Conservation (phyloP, 2,888 invertebrate species). For the Cepaea hortensis region DNA sequence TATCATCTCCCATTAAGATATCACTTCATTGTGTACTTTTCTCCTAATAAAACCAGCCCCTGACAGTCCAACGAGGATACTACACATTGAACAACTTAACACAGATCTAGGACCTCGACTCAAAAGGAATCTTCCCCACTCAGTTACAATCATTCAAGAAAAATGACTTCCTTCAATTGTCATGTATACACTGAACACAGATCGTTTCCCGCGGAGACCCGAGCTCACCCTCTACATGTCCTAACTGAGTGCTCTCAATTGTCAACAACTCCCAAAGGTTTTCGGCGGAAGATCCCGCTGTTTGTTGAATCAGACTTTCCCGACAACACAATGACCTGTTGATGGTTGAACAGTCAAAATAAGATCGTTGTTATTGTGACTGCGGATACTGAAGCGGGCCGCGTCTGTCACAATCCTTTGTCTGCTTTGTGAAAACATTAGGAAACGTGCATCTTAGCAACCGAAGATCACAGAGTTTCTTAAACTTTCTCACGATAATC, state of each 20-base stretch:
- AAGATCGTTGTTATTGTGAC: background rate
- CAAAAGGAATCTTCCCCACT: no score
- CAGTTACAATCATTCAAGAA: background rate
- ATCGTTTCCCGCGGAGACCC: background rate
- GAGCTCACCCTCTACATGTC: background rate
- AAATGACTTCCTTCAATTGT: background rate
- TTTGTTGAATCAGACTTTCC: background rate
- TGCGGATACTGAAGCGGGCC: background rate
- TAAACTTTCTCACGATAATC: conserved; percentile 11
- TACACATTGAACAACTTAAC: no score
- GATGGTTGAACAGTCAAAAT: background rate
- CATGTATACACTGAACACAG: background rate
- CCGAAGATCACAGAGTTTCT: background rate
- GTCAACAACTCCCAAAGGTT: background rate
- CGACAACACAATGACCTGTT: background rate
- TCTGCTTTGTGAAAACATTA: background rate
- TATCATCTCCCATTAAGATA: no score
- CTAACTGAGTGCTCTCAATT: conserved; percentile 1
- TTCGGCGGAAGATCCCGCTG: background rate
- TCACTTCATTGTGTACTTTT: no score
- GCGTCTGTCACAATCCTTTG: background rate
- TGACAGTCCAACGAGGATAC: no score
- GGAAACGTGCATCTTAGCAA: background rate
- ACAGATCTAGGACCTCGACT: no score
- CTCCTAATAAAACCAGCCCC: no score